A percentile compares a stretch with the other conserved stretches of the same genome.
Evolutionary conservation across 2,113 vertebrate species (phyloP).

Genomic region (Megaceryle torquata): DNA sequence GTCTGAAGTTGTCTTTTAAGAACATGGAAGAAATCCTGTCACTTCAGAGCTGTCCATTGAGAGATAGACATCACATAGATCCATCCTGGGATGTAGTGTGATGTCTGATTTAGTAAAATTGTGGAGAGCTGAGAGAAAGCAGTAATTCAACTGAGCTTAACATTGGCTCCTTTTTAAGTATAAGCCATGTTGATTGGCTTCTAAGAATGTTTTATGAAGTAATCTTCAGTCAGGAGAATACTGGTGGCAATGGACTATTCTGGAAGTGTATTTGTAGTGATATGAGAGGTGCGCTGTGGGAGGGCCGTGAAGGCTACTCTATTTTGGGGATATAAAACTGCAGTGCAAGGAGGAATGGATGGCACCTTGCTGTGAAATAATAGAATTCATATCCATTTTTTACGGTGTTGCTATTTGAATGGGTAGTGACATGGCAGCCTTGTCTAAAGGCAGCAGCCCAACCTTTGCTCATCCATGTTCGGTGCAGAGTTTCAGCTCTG

Average conservation of each 20-base stretch:
- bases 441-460: constrained; percentile 30
- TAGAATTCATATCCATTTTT: constrained; percentile 5
- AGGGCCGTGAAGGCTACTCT: constrained; percentile 55
- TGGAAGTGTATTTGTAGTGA: not conserved
- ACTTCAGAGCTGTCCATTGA: not conserved
- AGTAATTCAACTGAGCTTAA: not conserved
- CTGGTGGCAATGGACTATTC: not conserved
- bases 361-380: constrained; percentile 63
- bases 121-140: not conserved
- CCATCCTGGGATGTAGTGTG: not conserved
- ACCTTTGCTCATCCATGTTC: not conserved
- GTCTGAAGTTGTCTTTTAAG: not conserved
- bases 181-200: not conserved
- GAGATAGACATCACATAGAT: not conserved
- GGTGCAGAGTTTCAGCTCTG: not conserved
- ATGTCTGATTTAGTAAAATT: not conserved
- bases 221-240: not conserved
- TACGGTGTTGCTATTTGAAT: constrained; percentile 18
- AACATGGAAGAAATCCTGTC: not conserved
- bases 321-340: constrained; percentile 56
- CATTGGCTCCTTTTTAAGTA: not conserved
- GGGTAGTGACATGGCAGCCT: constrained; percentile 48
- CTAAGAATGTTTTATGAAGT: constrained; percentile 43
- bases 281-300: constrained; percentile 27
- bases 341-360: constrained; percentile 45